Evolutionary conservation across 2,113 vertebrate species (phyloP).

Genomic region (Archilochus colubris): DNA sequence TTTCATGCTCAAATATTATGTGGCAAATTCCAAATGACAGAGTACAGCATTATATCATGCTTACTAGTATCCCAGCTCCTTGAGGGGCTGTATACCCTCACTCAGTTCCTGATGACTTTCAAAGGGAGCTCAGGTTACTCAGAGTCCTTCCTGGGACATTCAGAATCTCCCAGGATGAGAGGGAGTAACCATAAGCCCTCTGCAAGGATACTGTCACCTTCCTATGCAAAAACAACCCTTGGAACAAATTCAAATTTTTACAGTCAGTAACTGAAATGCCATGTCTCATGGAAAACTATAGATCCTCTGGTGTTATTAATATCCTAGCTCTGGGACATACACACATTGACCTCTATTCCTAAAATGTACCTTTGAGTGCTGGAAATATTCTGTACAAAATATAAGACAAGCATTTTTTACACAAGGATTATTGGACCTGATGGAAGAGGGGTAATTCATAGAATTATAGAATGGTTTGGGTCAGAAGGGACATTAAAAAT

Average conservation of each 20-base stretch:
- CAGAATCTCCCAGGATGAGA: background rate
- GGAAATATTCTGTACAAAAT: background rate
- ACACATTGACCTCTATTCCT: conserved; percentile 16
- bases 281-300: conserved; percentile 37
- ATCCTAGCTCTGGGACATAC: conserved; percentile 14
- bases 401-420: background rate
- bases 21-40: background rate
- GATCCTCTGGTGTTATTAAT: conserved; percentile 57
- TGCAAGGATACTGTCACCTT: conserved; percentile 54
- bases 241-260: conserved; percentile 47
- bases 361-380: conserved; percentile 11
- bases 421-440: background rate
- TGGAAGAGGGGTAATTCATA: background rate
- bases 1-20: background rate
- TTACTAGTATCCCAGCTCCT: background rate
- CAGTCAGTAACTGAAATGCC: conserved; percentile 29
- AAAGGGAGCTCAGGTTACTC: background rate
- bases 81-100: background rate
- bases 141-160: background rate
- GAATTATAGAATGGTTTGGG: too few relatives aligned
- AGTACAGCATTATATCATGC: background rate
- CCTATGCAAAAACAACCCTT: conserved; percentile 22
- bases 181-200: background rate
- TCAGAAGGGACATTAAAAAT: too few relatives aligned
- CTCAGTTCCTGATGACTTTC: background rate